Conservation (phyloP, 2,888 invertebrate genomes). For the Lasioglossum leucozonium region DNA sequence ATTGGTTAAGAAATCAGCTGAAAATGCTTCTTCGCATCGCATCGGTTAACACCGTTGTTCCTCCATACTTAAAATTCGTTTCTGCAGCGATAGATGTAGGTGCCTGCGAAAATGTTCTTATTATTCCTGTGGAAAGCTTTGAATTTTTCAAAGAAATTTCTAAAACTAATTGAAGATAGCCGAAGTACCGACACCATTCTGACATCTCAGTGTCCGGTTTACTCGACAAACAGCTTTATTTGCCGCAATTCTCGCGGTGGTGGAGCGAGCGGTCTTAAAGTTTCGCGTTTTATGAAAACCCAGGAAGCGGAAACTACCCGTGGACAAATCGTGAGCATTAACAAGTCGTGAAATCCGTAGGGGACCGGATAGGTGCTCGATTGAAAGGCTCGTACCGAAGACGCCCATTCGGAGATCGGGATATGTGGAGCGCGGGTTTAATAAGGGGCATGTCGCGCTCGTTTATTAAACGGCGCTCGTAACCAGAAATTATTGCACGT, state of each 20-base stretch:
- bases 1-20: background rate
- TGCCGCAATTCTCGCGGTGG: too few species aligned
- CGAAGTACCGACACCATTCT: too few species aligned
- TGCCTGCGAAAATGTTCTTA: background rate
- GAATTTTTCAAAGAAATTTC: too few species aligned
- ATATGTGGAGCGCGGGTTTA: background rate
- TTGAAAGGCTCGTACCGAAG: background rate
- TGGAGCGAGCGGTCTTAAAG: too few species aligned
- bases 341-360: background rate
- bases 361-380: background rate
- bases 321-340: background rate
- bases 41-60: background rate
- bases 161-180: too few species aligned
- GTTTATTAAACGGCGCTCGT: background rate
- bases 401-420: background rate
- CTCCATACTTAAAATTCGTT: background rate
- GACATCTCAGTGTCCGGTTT: too few species aligned
- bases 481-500: conserved; percentile 26
- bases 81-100: background rate
- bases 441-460: conserved; percentile 8
- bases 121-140: too few species aligned
- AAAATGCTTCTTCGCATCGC: background rate
- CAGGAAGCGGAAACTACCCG: background rate
- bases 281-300: background rate
- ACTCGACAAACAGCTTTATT: too few species aligned